Evolutionary conservation across 2,797 vertebrate genomes (phyloP).

Genomic region (Acipenser oxyrinchus): DNA sequence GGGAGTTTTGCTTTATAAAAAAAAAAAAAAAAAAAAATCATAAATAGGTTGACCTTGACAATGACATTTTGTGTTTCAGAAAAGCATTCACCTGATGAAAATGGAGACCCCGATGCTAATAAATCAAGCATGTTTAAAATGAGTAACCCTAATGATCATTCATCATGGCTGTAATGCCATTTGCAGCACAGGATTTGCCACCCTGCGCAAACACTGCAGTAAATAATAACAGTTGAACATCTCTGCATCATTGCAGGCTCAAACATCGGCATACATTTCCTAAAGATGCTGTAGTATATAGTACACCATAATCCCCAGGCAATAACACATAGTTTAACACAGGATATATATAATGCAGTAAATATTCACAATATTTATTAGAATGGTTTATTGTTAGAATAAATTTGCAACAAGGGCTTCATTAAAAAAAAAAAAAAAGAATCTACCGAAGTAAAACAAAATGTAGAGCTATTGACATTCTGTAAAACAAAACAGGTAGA

Average conservation of each 20-base stretch:
- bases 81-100: conserved; percentile 99
- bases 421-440: background rate
- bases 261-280: conserved; percentile 90
- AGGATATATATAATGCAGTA: conserved; percentile 44
- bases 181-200: conserved; percentile 85
- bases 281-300: conserved; percentile 80
- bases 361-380: conserved; percentile 65
- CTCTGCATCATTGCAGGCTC: conserved; percentile 78
- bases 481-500: no score
- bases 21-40: conserved; percentile 60
- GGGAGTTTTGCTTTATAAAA: conserved; percentile 69
- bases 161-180: conserved; percentile 98
- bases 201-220: conserved; percentile 95
- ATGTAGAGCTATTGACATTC: background rate
- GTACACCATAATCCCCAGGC: conserved; percentile 55
- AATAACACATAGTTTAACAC: conserved; percentile 43
- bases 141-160: conserved; percentile 99
- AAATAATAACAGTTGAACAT: conserved; percentile 98
- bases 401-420: conserved; percentile 40
- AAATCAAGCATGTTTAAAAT: conserved; percentile 99
- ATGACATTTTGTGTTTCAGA: conserved; percentile 98
- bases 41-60: conserved; percentile 92
- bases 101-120: conserved; percentile 91
- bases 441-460: background rate
- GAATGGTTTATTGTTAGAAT: conserved; percentile 65